phyloP scores from a whole-genome alignment of 2,113 vertebrate genomes.

The Onychorhynchus coronatus region DNA sequence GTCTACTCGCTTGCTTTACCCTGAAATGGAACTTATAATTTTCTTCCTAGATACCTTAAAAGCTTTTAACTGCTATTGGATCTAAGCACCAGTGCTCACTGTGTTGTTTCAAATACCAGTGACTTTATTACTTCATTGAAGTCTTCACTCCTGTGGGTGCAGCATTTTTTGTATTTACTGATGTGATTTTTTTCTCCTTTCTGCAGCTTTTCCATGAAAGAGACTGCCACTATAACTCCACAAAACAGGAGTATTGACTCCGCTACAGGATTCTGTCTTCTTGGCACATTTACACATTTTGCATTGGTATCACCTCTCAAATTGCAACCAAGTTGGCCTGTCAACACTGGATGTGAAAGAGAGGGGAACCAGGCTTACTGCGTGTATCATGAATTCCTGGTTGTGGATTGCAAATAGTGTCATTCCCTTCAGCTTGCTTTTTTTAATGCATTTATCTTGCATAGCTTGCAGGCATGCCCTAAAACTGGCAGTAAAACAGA shows the following conservation, averaged over 20 bases:
- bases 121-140: neutral
- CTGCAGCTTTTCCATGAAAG: neutral
- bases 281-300: neutral
- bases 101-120: neutral
- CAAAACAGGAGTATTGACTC: neutral
- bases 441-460: neutral
- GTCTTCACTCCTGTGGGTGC: neutral
- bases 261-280: neutral
- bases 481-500: neutral
- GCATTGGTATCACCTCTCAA: neutral
- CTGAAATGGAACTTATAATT: neutral
- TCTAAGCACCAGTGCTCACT: neutral
- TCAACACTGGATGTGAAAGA: neutral
- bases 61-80: neutral
- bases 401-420: accelerated
- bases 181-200: neutral
- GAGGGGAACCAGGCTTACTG: neutral
- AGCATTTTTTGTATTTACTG: neutral
- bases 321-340: neutral
- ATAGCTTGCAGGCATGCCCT: neutral
- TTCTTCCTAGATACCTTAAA: neutral
- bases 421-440: neutral
- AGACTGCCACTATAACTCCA: neutral
- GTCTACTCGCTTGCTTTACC: neutral
- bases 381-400: neutral